Evolutionary conservation across 2,888 invertebrate species (phyloP), one percentile per base, ranked within the genome.

Genomic region (Sialis lutaria): DNA sequence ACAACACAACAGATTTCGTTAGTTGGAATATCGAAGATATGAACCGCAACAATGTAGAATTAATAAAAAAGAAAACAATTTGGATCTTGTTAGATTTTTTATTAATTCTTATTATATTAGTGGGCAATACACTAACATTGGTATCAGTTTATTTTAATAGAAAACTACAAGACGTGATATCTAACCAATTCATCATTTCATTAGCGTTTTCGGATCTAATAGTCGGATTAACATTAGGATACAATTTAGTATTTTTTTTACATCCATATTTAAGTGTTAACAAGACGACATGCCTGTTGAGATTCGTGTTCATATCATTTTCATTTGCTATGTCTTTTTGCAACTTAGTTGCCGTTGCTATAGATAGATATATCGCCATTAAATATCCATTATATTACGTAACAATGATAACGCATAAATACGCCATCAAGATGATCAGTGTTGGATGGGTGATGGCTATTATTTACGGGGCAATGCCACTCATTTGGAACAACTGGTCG

Each of bases 401-500:
- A 60, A 72, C 79, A 59, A 78, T 75, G 60, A 79, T 85, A 75
- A 84, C 79, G 10, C 77, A 76, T 56, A 67, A 74, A 53, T 69
- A 75, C 47, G 80, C 81, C 31, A 58, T 74, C 48, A 58, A 72
- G 44, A 70, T 82, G 45, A 78, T 84, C 61, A 65, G 73, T 42
- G 60, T 73, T 49, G 81, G 78, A 33, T 86, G 85, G 84, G 63
- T 74, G 2, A 62, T 74, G 45, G 79, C 84, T 1, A 68, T 79
- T 31, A 65, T 73, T 51, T 68, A 84, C 51, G 78, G 83, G 51
- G 72, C 74, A 48, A 73, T 83, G 48, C 82, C 84, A 1, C 69
- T 82, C 52, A 80, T 82, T 63, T 86, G 84, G 84, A 86, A 87
- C 64, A 75, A 76, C 53, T 87, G 81, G 78, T 67, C 70, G 30